Evolutionary conservation across 2,113 vertebrate genomes (phyloP).

Genomic region (Xenopus laevis): DNA sequence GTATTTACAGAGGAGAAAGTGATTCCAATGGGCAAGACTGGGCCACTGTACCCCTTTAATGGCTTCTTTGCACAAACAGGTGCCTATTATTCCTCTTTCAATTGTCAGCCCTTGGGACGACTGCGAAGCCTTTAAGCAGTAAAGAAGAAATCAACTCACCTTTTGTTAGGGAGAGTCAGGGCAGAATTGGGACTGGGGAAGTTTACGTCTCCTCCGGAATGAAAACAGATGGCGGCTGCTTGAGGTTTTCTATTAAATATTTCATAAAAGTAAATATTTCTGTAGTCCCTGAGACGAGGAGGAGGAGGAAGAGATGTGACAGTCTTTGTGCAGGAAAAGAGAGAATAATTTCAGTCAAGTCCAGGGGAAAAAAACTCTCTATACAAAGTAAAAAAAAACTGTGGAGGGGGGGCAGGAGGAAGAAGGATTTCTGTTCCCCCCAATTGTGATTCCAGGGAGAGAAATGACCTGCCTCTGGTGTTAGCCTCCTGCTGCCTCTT

Average conservation of each 20-base stretch:
- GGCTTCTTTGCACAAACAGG: too few relatives aligned
- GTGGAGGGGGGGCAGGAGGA: conserved; percentile 15
- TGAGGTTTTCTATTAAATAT: not conserved
- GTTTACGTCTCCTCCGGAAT: not conserved
- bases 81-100: too few relatives aligned
- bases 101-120: too few relatives aligned
- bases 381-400: conserved; percentile 33
- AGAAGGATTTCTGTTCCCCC: conserved; percentile 28
- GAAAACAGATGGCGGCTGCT: not conserved
- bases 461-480: conserved; percentile 41
- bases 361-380: conserved; percentile 46
- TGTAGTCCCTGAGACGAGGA: conserved; percentile 57
- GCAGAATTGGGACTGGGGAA: not conserved
- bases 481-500: conserved; percentile 84
- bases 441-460: conserved; percentile 58
- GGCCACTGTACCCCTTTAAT: too few relatives aligned
- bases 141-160: too few relatives aligned
- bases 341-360: conserved; percentile 49
- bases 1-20: too few relatives aligned
- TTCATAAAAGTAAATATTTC: conserved; percentile 48
- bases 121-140: too few relatives aligned
- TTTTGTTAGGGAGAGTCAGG: too few relatives aligned
- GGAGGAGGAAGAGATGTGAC: too few relatives aligned
- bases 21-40: too few relatives aligned
- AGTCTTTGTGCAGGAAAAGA: conserved; percentile 54